Evolutionary conservation across 2,888 invertebrate species (phyloP), one percentile per base, ranked within the genome.

Genomic region (Dryomyza anilis): DNA sequence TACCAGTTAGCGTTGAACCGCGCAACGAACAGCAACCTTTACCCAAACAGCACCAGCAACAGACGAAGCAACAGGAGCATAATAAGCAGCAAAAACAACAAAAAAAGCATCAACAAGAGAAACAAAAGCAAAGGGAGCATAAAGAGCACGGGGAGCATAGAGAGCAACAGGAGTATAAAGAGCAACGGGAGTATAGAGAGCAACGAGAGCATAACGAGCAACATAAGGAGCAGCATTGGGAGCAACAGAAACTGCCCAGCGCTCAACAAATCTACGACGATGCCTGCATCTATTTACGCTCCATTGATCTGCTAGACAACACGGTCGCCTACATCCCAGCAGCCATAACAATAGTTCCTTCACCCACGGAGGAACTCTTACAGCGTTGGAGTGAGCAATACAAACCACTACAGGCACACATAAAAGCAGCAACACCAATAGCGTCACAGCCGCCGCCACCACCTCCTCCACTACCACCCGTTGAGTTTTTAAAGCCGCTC

Each of bases 251-350:
- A n/a, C n/a, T n/a, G 30, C 36, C 53, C 33, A 70, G 71, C 53
- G 76, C 73, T 25, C 74, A 76, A 61, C 75, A 74, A 66, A 72
- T 76, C 61, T 79, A 78, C 72, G 75, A 79, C 67, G 75, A 78
- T 67, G 74, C 78, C 48, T 78, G 78, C 72, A 74, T 72, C 66
- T 79, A 79, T 66, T 67, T 79, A 64, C 74, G 73, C 67, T 76
- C 78, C 30, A 74, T 79, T 66, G 78, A 79, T 70, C 72, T 76
- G 50, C 69, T 73, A 63, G 72, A 74, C 64, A 72, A 67, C 21
- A 74, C 73, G 0, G 67, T 73, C 10, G 73, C 73, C 36, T 74
- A 73, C 46, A 72, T 74, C 65, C 74, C 74, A 45, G 74, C 74
- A 16, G 73, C 74, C 29, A 73, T 73, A 27, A 71, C 73, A 48